Evolutionary conservation across 2,797 vertebrate species (phyloP), one percentile per base, ranked within the genome.

Genomic region (Coluber constrictor): DNA sequence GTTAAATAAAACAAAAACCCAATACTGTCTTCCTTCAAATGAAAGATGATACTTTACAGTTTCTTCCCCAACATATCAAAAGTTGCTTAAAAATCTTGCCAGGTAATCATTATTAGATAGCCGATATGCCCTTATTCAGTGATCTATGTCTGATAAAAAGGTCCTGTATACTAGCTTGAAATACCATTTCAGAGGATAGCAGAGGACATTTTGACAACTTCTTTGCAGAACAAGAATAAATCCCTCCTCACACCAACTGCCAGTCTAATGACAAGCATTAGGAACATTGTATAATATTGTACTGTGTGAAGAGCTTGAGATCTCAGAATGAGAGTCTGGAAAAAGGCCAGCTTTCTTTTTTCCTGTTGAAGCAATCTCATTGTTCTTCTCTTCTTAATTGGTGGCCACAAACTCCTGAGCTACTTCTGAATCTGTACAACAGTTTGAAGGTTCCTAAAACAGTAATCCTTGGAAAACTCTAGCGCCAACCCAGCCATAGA

Each of bases 221-320:
- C 27, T 86, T 94, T 91, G 61, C 59, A 92, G 88, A 90, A 56
- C 37, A 60, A 91, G 88, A 89, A 74, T 86, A 89, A 86, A 47
- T 87, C 37, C 93, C 86, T 87, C 61, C 10, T 29, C 25, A 59
- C 54, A 23, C 23, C 55, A 93, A 37, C 27, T 16, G 59, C 92
- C 25, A 90, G 60, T 93, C 89, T 95, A 95, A 93, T 92, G 93
- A 83, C 18, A 94, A 90, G 8, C 18, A 88, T 79, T 93, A 70
- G 70, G 74, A 79, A 79, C 4, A 8, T 18, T 74, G 16, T 37
- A 20, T 18, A 74, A 43, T 74, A 37, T 47, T 23, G 9, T 43
- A 79, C 18, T 79, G 37, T 79, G 43, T 43, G 37, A 47, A 47
- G 74, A 47, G 20, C 9, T 47, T 83, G 37, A 83, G 74, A 47